These are phyloP conservation scores for Coluber constrictor DNA, from an alignment of 2,797 vertebrate genomes.

Conservation along the genomic window DNA sequence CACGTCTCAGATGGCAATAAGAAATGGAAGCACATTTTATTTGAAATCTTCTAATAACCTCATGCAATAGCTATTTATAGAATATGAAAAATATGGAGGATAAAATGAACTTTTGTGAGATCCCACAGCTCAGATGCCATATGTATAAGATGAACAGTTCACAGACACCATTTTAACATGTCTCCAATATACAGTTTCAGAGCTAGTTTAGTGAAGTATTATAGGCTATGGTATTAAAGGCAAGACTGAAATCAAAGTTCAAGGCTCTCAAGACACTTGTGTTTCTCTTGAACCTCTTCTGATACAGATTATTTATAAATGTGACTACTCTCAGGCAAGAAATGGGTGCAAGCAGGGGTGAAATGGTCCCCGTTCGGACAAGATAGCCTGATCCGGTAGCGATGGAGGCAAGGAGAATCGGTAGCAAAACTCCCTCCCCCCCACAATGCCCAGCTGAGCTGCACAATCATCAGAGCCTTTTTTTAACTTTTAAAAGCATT, in stretches of 20 bases:
- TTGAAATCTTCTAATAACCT: neutral
- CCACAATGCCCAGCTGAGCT: too few relatives aligned
- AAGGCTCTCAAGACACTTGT: neutral
- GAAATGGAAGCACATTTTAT: neutral
- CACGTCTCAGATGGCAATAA: neutral
- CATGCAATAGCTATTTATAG: neutral
- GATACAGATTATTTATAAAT: neutral
- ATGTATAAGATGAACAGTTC: neutral
- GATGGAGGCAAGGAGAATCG: too few relatives aligned
- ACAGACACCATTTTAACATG: neutral
- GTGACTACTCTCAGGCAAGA: neutral
- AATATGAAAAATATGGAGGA: neutral
- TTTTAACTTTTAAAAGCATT: too few relatives aligned
- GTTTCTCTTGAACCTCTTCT: neutral
- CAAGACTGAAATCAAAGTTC: neutral
- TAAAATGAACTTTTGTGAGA: neutral
- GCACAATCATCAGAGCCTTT: too few relatives aligned
- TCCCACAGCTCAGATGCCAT: neutral
- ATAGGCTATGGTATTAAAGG: neutral
- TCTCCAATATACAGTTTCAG: neutral
- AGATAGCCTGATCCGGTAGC: too few relatives aligned
- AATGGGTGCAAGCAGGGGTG: neutral
- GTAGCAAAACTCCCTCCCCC: too few relatives aligned
- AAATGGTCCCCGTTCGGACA: too few relatives aligned
- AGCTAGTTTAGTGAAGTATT: neutral